A percentile compares a stretch with the other conserved stretches of the same genome.
Evolutionary conservation across 1,140 invertebrate genomes (phyloP).

Genomic region (Trichonephila clavipes): DNA sequence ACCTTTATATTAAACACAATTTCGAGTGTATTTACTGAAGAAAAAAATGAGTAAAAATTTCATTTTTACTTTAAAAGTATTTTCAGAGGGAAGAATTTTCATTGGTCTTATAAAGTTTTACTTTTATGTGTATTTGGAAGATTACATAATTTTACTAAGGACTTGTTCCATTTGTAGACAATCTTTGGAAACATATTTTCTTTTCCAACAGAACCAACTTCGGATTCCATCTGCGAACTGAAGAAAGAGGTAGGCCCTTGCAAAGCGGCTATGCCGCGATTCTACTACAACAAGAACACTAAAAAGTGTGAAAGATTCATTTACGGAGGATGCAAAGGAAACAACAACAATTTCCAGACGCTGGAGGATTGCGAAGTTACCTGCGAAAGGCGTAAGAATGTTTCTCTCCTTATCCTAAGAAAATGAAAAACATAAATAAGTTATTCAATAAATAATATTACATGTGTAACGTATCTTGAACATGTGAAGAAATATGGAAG

Average conservation of each 20-base stretch:
- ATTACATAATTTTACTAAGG: too few species aligned
- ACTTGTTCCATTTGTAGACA: too few species aligned
- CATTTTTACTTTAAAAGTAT: too few species aligned
- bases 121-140: too few species aligned
- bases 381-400: background rate
- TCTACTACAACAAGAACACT: conserved; percentile 51
- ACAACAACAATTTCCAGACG: conserved; percentile 80
- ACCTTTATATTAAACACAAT: too few species aligned
- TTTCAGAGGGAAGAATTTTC: too few species aligned
- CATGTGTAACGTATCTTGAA: too few species aligned
- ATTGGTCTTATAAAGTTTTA: too few species aligned
- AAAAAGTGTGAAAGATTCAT: conserved; percentile 74
- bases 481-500: too few species aligned
- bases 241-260: conserved; percentile 32
- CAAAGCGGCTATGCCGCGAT: background rate
- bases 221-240: background rate
- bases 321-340: conserved; percentile 80
- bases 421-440: background rate
- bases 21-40: too few species aligned
- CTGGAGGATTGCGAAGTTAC: conserved; percentile 76
- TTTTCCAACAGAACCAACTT: background rate
- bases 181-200: background rate
- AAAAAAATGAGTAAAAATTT: too few species aligned
- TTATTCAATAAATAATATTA: too few species aligned
- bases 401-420: background rate